Conservation (phyloP, 2,113 vertebrate genomes). For the Acanthochromis polyacanthus region DNA sequence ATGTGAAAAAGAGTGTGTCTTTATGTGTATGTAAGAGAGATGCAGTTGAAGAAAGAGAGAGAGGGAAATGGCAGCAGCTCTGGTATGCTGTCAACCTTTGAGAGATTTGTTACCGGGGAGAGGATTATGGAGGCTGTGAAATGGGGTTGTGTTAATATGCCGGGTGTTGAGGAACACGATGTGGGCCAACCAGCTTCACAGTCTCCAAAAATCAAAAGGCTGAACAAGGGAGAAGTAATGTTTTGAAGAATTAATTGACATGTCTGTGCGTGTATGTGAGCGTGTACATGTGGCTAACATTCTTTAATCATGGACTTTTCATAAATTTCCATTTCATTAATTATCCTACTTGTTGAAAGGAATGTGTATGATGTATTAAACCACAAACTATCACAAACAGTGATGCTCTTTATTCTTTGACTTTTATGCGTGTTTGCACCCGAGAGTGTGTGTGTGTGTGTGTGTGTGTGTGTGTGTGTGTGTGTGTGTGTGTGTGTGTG, state of each 20-base stretch:
- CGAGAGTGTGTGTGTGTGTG: background rate
- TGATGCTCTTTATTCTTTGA: background rate
- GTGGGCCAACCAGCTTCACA: slow-evolving; percentile 61
- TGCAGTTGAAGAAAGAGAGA: slow-evolving; percentile 27
- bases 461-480: background rate
- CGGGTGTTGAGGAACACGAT: slow-evolving; percentile 62
- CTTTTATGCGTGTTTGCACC: slow-evolving; percentile 18
- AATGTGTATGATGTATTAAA: slow-evolving; percentile 44
- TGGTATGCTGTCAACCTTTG: slow-evolving; percentile 71
- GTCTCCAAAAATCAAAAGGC: slow-evolving; percentile 66
- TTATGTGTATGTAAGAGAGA: slow-evolving; percentile 57
- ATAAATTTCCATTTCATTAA: slow-evolving; percentile 57
- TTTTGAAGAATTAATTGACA: slow-evolving; percentile 44
- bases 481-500: background rate
- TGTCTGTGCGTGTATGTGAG: slow-evolving; percentile 3
- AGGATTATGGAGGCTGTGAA: slow-evolving; percentile 77
- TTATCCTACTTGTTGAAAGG: slow-evolving; percentile 32
- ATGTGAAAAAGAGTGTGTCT: slow-evolving; percentile 51
- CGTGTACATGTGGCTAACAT: slow-evolving; percentile 15
- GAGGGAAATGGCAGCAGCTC: slow-evolving; percentile 63
- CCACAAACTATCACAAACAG: slow-evolving; percentile 25
- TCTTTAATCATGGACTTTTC: slow-evolving; percentile 40
- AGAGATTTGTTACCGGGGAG: slow-evolving; percentile 77
- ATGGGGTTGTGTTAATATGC: slow-evolving; percentile 78
- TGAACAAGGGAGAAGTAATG: slow-evolving; percentile 54